These are phyloP conservation scores for Strongylocentrotus purpuratus DNA, from an alignment of 35 echinoderm and acorn worm genomes.

Conservation along the genomic window DNA sequence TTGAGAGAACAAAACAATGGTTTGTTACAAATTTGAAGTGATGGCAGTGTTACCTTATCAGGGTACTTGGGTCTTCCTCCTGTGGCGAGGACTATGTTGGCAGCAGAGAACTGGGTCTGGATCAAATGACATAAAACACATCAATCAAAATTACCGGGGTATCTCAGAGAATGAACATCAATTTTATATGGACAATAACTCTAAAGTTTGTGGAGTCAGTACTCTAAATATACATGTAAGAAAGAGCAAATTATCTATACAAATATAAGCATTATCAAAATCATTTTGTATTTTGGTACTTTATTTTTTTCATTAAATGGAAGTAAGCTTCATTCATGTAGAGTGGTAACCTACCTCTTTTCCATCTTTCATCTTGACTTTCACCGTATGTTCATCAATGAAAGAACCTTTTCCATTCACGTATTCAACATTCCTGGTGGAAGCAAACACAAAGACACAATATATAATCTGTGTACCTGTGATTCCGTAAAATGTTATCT, in stretches of 20 bases:
- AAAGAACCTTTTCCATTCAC: constrained; percentile 87
- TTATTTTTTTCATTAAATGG: background rate
- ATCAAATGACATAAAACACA: background rate
- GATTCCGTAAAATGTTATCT: background rate
- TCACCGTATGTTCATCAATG: constrained; percentile 82
- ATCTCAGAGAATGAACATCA: too few species aligned
- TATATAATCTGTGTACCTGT: background rate
- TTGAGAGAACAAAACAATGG: background rate
- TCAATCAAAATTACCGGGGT: background rate
- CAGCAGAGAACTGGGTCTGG: constrained; percentile 70
- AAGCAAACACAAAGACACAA: background rate
- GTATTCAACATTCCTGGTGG: constrained; percentile 81
- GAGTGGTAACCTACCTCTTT: constrained; percentile 70
- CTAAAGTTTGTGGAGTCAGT: too few species aligned
- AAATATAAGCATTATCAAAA: too few species aligned
- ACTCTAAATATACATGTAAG: too few species aligned
- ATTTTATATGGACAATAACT: too few species aligned
- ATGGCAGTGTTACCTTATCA: constrained; percentile 43
- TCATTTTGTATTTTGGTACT: too few species aligned
- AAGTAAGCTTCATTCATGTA: background rate
- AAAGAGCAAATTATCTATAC: too few species aligned
- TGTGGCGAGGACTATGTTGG: constrained; percentile 86
- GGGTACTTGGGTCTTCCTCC: constrained; percentile 86
- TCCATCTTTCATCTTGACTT: constrained; percentile 73
- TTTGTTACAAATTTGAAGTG: background rate